These are phyloP conservation scores for Apodemia hepburni DNA, from an alignment of 2,888 invertebrate genomes.

Conservation along the genomic window DNA sequence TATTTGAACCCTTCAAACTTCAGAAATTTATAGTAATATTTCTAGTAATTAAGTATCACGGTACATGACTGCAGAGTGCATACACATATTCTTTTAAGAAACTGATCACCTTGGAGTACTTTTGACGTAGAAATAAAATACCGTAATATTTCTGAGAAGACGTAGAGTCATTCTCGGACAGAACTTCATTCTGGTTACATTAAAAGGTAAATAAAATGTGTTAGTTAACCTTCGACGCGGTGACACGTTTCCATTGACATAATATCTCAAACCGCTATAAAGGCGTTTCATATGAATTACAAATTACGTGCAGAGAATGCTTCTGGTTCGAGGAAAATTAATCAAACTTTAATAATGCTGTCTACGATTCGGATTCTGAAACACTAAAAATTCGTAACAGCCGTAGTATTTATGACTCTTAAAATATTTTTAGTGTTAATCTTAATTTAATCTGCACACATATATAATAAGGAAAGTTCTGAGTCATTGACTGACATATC, in stretches of 20 bases:
- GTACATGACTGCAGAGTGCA: background rate
- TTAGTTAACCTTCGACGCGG: constrained; percentile 28
- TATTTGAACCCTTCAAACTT: too few species aligned
- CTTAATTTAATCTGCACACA: too few species aligned
- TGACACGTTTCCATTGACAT: constrained; percentile 35
- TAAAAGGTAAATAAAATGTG: constrained; percentile 29
- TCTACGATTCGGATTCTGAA: too few species aligned
- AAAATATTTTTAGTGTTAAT: too few species aligned
- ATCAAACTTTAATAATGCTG: too few species aligned
- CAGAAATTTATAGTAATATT: background rate
- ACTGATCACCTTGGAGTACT: background rate
- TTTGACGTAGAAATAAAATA: constrained; percentile 1
- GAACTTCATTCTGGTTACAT: constrained; percentile 33
- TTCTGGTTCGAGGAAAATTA: too few species aligned
- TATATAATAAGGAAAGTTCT: too few species aligned
- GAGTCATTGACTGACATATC: too few species aligned
- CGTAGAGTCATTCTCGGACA: constrained; percentile 20
- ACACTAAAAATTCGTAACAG: too few species aligned
- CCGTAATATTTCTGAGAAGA: constrained; percentile 25
- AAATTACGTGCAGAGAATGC: too few species aligned
- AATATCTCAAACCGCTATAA: constrained; percentile 13
- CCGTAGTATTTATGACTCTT: too few species aligned
- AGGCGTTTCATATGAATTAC: background rate
- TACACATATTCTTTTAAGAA: background rate
- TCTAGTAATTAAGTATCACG: background rate